phyloP scores from a whole-genome alignment of 2,797 vertebrate genomes.

The Avahi laniger region DNA sequence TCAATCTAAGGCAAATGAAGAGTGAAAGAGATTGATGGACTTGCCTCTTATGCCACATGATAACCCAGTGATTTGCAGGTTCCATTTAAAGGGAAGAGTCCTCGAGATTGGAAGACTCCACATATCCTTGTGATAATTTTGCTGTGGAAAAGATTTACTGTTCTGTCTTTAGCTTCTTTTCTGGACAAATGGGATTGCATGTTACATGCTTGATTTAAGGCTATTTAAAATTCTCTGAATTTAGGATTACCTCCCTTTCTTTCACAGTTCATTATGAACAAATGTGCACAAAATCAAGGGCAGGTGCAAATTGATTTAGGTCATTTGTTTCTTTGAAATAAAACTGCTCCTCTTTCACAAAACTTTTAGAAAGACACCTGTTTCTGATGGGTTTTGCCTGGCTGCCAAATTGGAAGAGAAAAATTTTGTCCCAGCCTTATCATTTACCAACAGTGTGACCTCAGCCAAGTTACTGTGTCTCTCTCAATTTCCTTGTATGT shows the following conservation, averaged over 20 bases:
- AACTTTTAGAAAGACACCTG: constrained; percentile 46
- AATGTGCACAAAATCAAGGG: constrained; percentile 68
- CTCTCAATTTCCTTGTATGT: neutral
- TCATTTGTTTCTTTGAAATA: constrained; percentile 63
- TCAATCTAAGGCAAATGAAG: constrained; percentile 49
- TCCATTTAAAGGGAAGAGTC: constrained; percentile 40
- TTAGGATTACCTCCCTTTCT: constrained; percentile 28
- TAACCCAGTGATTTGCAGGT: constrained; percentile 62
- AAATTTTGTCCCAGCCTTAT: neutral
- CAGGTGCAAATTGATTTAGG: constrained; percentile 51
- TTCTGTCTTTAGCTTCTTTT: constrained; percentile 42
- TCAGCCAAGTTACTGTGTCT: neutral
- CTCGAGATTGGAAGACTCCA: neutral
- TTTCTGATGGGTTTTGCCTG: constrained; percentile 27
- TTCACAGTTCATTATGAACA: constrained; percentile 60
- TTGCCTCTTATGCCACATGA: constrained; percentile 11
- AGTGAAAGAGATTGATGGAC: constrained; percentile 64
- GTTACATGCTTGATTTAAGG: constrained; percentile 69
- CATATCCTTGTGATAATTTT: constrained; percentile 64
- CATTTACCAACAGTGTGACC: neutral
- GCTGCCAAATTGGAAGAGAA: constrained; percentile 38
- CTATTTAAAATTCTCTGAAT: constrained; percentile 65
- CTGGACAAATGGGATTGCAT: constrained; percentile 54
- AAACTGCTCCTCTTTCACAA: constrained; percentile 14
- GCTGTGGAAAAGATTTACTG: constrained; percentile 68